phyloP scores from a whole-genome alignment of 2,797 vertebrate genomes.

The Stomatorhinus walkeri region DNA sequence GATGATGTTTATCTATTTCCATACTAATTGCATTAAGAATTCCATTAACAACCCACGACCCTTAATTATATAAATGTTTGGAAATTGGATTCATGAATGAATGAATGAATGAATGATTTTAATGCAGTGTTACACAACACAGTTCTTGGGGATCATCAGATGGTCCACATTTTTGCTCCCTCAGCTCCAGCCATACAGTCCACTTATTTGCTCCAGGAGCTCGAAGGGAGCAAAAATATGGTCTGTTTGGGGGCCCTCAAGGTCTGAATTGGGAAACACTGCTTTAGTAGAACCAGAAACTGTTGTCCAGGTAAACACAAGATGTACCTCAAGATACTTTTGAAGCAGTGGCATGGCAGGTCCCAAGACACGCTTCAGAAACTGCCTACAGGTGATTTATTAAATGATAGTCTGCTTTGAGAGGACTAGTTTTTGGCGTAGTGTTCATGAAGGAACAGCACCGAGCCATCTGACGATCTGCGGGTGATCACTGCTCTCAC shows the following conservation, averaged over 20 bases:
- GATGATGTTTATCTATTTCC: not conserved
- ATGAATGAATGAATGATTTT: not conserved
- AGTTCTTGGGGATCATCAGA: not conserved
- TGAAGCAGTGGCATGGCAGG: not conserved
- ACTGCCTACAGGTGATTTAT: not conserved
- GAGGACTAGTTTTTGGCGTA: not conserved
- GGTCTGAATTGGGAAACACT: not conserved
- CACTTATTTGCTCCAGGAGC: not conserved
- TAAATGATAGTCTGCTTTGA: not conserved
- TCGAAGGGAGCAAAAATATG: not conserved
- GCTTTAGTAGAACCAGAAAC: not conserved
- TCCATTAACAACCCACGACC: not conserved
- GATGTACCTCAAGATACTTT: not conserved
- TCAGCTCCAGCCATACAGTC: not conserved
- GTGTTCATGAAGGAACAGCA: not conserved
- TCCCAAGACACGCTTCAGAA: not conserved
- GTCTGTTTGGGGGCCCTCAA: not conserved
- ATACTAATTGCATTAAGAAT: constrained; percentile 2
- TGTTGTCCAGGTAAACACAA: not conserved
- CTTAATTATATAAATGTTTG: not conserved
- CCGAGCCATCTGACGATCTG: not conserved
- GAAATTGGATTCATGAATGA: not conserved
- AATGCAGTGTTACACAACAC: not conserved
- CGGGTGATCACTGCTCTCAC: not conserved
- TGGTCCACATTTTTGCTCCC: not conserved